Percentiles rank a stretch among this genome's conserved stretches.
Conservation (phyloP, 92 coral and sea anemone species). For the Metridium senile region DNA sequence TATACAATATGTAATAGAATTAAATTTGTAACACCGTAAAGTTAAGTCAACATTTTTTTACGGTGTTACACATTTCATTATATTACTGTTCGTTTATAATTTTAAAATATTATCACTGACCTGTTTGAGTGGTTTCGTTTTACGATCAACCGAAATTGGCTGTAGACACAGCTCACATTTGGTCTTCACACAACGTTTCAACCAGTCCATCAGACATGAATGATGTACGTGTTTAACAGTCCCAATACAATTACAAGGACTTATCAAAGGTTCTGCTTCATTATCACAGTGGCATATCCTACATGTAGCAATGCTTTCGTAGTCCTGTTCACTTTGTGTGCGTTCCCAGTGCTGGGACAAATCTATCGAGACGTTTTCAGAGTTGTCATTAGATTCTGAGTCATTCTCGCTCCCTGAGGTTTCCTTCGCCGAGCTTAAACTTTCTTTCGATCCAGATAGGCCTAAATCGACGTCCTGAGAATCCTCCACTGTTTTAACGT, state of each 20-base stretch:
- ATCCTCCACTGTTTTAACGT: neutral
- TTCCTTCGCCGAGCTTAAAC: neutral
- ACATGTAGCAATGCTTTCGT: constrained; percentile 60
- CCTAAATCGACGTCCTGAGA: neutral
- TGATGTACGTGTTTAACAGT: constrained; percentile 90
- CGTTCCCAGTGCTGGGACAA: constrained; percentile 16
- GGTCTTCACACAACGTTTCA: constrained; percentile 83
- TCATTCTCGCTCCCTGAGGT: neutral
- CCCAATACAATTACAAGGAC: constrained; percentile 95
- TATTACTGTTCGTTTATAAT: too few relatives aligned
- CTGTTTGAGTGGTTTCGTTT: constrained; percentile 81
- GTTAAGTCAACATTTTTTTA: too few relatives aligned
- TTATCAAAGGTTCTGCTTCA: constrained; percentile 69
- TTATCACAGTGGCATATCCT: constrained; percentile 90
- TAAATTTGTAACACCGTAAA: too few relatives aligned
- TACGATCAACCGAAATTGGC: constrained; percentile 70
- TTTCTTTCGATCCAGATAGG: neutral
- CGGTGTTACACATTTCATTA: too few relatives aligned
- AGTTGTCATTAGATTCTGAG: neutral
- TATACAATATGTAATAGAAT: too few relatives aligned
- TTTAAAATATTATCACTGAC: too few relatives aligned
- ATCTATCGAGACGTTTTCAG: neutral
- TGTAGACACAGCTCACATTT: constrained; percentile 92
- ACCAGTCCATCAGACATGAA: constrained; percentile 90
- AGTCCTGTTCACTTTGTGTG: constrained; percentile 13